These are phyloP conservation scores for Synodontis membranacea DNA, from an alignment of 2,113 vertebrate genomes.

Conservation along the genomic window DNA sequence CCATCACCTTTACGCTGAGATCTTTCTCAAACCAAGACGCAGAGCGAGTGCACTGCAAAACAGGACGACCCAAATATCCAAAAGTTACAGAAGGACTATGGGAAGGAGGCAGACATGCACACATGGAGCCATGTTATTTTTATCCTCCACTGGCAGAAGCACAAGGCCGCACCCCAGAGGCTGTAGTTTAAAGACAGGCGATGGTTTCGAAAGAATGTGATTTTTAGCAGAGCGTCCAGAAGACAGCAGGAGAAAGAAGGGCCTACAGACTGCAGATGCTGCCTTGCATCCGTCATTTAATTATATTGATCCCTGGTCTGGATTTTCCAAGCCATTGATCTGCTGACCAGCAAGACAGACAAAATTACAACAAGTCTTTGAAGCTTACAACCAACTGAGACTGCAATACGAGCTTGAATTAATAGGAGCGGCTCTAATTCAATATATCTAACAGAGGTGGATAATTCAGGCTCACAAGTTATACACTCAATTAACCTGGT, in stretches of 20 bases:
- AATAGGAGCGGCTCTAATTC: background rate
- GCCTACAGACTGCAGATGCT: constrained; percentile 15
- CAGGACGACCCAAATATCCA: background rate
- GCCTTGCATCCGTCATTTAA: constrained; percentile 32
- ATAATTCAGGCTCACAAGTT: background rate
- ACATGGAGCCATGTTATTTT: constrained; percentile 53
- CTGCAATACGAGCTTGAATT: constrained; percentile 24
- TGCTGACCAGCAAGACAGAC: constrained; percentile 15
- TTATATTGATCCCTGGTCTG: constrained; percentile 47
- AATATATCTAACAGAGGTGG: background rate
- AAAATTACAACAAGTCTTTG: constrained; percentile 7
- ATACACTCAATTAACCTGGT: background rate
- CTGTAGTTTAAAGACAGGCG: constrained; percentile 53
- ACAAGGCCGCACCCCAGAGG: constrained; percentile 58
- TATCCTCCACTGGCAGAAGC: constrained; percentile 45
- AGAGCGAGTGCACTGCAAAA: background rate
- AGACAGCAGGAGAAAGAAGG: constrained; percentile 15
- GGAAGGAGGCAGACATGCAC: constrained; percentile 42
- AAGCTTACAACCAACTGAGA: constrained; percentile 13
- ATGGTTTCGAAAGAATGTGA: constrained; percentile 53
- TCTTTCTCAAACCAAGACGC: constrained; percentile 24
- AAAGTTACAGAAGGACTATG: constrained; percentile 36
- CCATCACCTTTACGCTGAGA: constrained; percentile 7
- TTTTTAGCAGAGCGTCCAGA: constrained; percentile 28
- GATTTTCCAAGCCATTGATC: constrained; percentile 19